phyloP scores from a whole-genome alignment of 2,113 vertebrate species.

The Lepidothrix coronata region DNA sequence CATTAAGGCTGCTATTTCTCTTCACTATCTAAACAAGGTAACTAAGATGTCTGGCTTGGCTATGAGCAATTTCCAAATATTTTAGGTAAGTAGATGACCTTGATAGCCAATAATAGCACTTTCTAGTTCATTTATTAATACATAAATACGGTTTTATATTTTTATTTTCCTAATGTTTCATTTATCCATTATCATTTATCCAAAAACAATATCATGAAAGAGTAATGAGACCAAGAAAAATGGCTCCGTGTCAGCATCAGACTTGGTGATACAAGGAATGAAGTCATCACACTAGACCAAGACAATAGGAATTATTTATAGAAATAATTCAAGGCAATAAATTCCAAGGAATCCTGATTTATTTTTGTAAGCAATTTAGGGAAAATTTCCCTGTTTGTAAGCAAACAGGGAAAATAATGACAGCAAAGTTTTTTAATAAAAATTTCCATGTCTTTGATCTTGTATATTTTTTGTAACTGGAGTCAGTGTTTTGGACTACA shows the following conservation, averaged over 20 bases:
- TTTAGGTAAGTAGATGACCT: background rate
- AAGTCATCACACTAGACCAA: background rate
- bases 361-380: background rate
- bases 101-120: background rate
- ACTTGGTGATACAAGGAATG: background rate
- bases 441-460: background rate
- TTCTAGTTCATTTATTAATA: background rate
- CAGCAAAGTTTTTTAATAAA: background rate
- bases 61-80: background rate
- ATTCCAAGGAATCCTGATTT: background rate
- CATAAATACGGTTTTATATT: background rate
- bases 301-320: background rate
- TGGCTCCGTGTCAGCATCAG: background rate
- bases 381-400: too few species aligned
- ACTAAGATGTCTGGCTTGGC: background rate
- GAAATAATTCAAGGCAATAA: background rate
- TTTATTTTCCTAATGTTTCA: background rate
- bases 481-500: background rate
- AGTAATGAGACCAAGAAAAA: background rate
- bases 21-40: background rate
- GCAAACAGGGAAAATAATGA: background rate
- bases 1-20: accelerated
- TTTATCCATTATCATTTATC: background rate
- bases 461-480: background rate
- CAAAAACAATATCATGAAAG: background rate